phyloP scores from a whole-genome alignment of 2,113 vertebrate genomes.

The Dicaeum eximium region DNA sequence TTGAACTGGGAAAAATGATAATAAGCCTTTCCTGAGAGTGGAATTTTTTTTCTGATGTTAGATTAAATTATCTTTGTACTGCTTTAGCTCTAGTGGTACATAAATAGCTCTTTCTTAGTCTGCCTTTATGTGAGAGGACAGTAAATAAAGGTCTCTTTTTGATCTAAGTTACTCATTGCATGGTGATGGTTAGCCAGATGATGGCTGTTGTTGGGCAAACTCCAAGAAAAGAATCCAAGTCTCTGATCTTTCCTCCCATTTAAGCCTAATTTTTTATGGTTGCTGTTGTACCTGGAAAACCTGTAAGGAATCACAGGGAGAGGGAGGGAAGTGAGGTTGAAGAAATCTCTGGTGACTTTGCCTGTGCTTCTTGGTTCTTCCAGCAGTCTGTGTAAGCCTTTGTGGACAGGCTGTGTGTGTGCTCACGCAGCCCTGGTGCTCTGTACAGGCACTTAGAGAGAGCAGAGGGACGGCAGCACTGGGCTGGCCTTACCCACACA shows the following conservation, averaged over 20 bases:
- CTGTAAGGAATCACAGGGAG: background rate
- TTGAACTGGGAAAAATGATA: conserved; percentile 43
- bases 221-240: background rate
- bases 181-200: conserved; percentile 19
- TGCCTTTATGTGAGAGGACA: conserved; percentile 32
- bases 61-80: conserved; percentile 47
- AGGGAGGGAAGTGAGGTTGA: background rate
- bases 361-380: background rate
- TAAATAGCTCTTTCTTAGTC: conserved; percentile 20
- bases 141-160: background rate
- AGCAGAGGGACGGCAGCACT: background rate
- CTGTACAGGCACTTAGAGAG: background rate
- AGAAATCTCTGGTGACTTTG: background rate
- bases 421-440: background rate
- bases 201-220: conserved; percentile 36
- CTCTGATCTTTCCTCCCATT: conserved; percentile 46
- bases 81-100: conserved; percentile 25
- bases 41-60: conserved; percentile 12
- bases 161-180: conserved; percentile 17
- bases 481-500: background rate
- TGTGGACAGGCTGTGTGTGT: background rate
- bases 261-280: conserved; percentile 43
- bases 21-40: background rate
- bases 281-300: conserved; percentile 27
- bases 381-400: background rate